Evolutionary conservation across 2,797 vertebrate genomes (phyloP), one percentile per base, ranked within the genome.

Genomic region (Phoebastria nigripes): DNA sequence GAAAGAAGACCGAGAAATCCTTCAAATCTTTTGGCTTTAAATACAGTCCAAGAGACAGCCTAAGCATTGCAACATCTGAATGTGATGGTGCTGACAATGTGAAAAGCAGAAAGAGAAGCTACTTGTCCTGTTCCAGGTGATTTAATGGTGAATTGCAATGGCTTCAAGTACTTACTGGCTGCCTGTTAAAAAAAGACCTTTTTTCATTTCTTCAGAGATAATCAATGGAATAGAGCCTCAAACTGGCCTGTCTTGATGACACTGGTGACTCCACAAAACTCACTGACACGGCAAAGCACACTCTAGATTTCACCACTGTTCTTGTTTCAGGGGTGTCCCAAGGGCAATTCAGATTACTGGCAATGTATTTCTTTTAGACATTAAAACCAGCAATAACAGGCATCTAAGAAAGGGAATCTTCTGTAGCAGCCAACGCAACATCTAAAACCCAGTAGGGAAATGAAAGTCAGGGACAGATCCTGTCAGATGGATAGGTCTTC

Each of bases 351-450:
- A 52, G 21, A 69, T 52, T 41, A 55, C 26, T 29, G n/a, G 22
- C 49, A 69, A 63, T 12, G 8, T 15, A 20, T 46, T 83, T 49
- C 18, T 37, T 79, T 28, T 31, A 79, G 54, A 49, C 16, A 31
- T 61, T 51, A 62, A 62, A 51, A 44, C 17, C 47, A 93, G 37
- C 55, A 69, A 5, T 24, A 74, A 84, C 8, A 56, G 12, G 18
- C 33, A 74, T 17, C 25, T 39, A 61, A 62, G 22, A 49, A 62
- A 26, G 6, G 20, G 19, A 62, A 39, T 56, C 46, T 82, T 71
- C 39, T 14, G n/a, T 35, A 59, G 65, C 39, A 65, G 58, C 11
- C 21, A 70, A 29, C 0, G 1, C 33, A 70, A 59, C 0, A 0
- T 39, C 55, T 56, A 28, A 88, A 78, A 72, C 8, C 3, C 22